A percentile compares a stretch with the other conserved stretches of the same genome.
Conservation (phyloP, 2,797 vertebrate genomes). For the Macrochelys suwanniensis region DNA sequence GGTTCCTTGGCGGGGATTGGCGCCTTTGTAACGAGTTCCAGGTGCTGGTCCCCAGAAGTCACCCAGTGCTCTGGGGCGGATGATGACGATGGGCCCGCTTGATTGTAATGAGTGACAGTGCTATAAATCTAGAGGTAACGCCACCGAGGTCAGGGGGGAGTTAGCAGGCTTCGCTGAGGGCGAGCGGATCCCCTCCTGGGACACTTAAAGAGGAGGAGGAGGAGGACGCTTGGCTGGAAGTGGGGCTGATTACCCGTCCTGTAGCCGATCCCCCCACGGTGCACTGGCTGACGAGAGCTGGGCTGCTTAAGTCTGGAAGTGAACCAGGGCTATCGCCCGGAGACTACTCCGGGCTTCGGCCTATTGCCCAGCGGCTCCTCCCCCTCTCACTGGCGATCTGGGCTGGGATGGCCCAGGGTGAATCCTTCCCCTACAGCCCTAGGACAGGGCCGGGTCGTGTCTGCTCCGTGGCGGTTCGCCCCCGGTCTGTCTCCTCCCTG, state of each 20-base stretch:
- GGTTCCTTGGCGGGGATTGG: background rate
- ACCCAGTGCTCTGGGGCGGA: conserved; percentile 22
- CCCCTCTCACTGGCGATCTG: background rate
- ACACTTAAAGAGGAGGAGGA: no score
- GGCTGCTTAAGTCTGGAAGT: background rate
- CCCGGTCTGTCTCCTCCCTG: no score
- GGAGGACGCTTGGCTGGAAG: background rate
- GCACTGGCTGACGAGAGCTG: background rate
- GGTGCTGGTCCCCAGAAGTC: conserved; percentile 76
- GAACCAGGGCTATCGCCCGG: background rate
- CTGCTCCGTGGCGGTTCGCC: no score
- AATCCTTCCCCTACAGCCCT: background rate
- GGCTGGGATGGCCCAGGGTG: background rate
- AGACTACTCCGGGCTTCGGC: background rate
- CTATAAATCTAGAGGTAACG: background rate
- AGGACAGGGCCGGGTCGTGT: no score
- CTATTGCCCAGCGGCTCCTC: background rate
- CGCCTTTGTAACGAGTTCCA: conserved; percentile 77
- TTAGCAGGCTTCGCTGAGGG: background rate
- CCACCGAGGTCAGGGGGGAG: background rate
- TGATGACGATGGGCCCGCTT: background rate
- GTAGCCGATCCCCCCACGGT: background rate
- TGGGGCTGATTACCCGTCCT: background rate
- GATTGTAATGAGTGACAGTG: background rate
- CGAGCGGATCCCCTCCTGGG: background rate